Evolutionary conservation across 2,888 invertebrate species (phyloP).

Genomic region (Papilio demoleus): DNA sequence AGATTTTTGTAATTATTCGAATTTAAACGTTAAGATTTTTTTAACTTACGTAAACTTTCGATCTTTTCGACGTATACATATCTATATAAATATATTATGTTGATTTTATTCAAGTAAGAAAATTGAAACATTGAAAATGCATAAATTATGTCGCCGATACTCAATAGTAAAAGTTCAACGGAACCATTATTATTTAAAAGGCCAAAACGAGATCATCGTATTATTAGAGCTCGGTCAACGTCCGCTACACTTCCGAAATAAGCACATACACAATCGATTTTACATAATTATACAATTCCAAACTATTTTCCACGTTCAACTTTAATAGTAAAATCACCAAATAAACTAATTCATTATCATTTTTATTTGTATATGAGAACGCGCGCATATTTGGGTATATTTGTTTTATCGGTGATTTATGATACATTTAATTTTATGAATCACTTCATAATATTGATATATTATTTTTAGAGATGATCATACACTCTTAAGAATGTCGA

Average conservation of each 20-base stretch:
- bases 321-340: constrained; percentile 18
- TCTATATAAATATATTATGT: not conserved
- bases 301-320: constrained; percentile 22
- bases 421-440: constrained; percentile 6
- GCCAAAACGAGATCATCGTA: constrained; percentile 49
- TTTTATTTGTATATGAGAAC: constrained; percentile 2
- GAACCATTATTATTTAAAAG: constrained; percentile 52
- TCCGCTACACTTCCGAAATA: constrained; percentile 45
- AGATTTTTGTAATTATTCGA: too few relatives aligned
- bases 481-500: not conserved
- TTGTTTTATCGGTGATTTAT: not conserved
- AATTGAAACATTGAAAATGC: constrained; percentile 33
- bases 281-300: constrained; percentile 39
- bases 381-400: not conserved
- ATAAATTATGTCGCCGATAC: constrained; percentile 27
- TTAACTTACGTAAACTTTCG: not conserved
- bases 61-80: not conserved
- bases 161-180: constrained; percentile 49
- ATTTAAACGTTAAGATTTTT: too few relatives aligned
- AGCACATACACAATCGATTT: constrained; percentile 33
- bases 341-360: constrained; percentile 11
- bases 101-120: constrained; percentile 7
- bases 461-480: not conserved
- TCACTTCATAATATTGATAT: not conserved
- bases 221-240: constrained; percentile 45